phyloP scores from a whole-genome alignment of 2,888 invertebrate species.

The Phaedon cochleariae region DNA sequence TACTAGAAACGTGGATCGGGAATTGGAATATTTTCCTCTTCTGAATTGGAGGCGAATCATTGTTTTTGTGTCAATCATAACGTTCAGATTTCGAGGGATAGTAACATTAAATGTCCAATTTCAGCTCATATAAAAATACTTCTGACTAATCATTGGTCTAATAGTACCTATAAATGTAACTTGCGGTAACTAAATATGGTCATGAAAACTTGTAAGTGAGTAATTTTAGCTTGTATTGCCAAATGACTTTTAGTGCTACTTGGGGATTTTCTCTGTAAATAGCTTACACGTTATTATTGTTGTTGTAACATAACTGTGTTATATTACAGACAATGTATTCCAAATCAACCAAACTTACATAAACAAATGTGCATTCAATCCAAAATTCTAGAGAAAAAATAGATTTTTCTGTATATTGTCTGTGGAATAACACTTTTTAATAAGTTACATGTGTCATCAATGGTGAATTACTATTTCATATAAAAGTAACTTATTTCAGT shows the following conservation, averaged over 20 bases:
- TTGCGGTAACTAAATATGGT: background rate
- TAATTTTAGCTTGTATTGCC: conserved; percentile 7
- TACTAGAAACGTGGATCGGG: no score
- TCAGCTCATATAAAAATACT: no score
- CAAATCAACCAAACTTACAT: no score
- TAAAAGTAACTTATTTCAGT: conserved; percentile 16
- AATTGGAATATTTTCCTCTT: no score
- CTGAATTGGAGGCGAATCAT: no score
- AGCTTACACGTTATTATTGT: conserved; percentile 16
- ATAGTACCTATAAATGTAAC: no score
- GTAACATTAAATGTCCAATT: no score
- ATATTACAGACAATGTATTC: background rate
- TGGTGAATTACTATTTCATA: conserved; percentile 15
- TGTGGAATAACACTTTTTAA: conserved; percentile 4
- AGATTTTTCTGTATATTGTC: background rate
- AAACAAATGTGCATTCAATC: no score
- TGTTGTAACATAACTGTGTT: background rate
- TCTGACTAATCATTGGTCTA: no score
- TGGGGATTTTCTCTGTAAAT: conserved; percentile 21
- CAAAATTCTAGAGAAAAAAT: background rate
- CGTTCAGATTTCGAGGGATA: no score
- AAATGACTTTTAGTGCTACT: conserved; percentile 11
- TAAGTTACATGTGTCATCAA: conserved; percentile 23
- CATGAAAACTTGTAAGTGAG: no score
- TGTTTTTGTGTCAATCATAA: no score